Base-by-base conservation (phyloP, 1,140 invertebrate genomes). In the Tetraneura akinire region DNA sequence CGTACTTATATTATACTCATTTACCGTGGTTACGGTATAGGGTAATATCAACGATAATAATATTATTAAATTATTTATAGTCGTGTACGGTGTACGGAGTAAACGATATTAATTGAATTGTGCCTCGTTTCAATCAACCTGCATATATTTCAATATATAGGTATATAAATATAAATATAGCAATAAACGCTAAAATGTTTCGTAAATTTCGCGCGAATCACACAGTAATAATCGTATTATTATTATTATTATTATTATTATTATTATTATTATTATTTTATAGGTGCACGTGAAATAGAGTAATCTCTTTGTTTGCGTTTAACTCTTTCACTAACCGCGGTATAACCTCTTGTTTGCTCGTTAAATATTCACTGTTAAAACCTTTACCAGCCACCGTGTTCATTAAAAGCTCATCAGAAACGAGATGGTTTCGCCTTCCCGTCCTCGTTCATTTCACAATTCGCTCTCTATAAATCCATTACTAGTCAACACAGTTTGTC, bases 401-500 rank as follows among this genome's bases (percentile, higher is more conserved):
- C 51, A 76, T 76, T 76, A 76, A 76, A 76, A 76, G 73, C 51
- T 76, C 55, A 78, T 78, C 74, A 78, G 21, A 11, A 60, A 14
- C 42, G 37, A 47, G 55, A 78, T 78, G 37, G 32, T 32, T 47
- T 76, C 47, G 9, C 68, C 45, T 21, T 47, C 42, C 13, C 21
- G 23, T 32, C 23, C 68, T 37, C 3, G 32, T 37, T 8, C 32
- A 8, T 37, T 37, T 9, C 21, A 51, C 45, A 47, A n/a, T n/a
- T 71, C 45, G 49, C 47, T 62, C 47, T 62, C 71, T 60, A n/a
- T n/a, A 78, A 78, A 78, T 78, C 74, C 74, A 78, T 78, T 78
- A 78, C 23, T 55, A 45, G 16, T 14, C 55, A 32, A 78, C 74
- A 78, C 26, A 62, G 74, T 78, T 78, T 78, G 55, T 78, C 74